phyloP scores from a whole-genome alignment of 1,140 invertebrate species.

The Tribolium madens region DNA sequence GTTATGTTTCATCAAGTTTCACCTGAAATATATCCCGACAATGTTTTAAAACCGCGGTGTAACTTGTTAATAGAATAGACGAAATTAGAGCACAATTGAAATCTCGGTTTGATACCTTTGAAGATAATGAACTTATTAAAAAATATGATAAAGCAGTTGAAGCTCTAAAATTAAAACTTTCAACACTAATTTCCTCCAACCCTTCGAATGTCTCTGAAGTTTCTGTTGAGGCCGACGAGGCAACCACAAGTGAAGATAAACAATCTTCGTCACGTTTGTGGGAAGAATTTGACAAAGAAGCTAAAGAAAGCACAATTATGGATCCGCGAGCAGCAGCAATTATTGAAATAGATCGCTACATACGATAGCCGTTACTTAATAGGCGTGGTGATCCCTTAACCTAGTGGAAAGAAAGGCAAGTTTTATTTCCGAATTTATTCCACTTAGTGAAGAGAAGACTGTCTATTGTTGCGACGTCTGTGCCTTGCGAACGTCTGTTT shows the following conservation, averaged over 20 bases:
- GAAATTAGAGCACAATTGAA: too few species aligned
- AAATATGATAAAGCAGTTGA: too few species aligned
- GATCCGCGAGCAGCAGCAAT: conserved; percentile 50
- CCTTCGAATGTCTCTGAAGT: too few species aligned
- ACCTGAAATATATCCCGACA: not conserved
- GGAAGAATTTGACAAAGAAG: conserved; percentile 12
- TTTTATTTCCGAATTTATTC: conserved; percentile 52
- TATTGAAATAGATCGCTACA: conserved; percentile 49
- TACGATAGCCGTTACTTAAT: conserved; percentile 45
- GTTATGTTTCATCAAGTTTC: not conserved
- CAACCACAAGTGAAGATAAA: not conserved
- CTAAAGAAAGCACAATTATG: not conserved
- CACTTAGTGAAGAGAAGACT: conserved; percentile 53
- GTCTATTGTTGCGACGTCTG: conserved; percentile 54
- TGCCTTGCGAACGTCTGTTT: conserved; percentile 58
- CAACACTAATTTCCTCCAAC: too few species aligned
- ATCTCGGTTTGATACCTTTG: too few species aligned
- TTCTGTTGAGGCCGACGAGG: too few species aligned
- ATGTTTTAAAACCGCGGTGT: not conserved
- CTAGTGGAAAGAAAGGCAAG: conserved; percentile 54
- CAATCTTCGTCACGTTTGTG: too few species aligned
- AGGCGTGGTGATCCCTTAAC: conserved; percentile 45
- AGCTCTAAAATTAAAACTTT: too few species aligned
- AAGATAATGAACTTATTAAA: too few species aligned
- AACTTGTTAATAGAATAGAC: too few species aligned